A percentile compares a stretch with the other conserved stretches of the same genome.
Conservation (phyloP, 1,140 invertebrate genomes). For the Cydia amplana region DNA sequence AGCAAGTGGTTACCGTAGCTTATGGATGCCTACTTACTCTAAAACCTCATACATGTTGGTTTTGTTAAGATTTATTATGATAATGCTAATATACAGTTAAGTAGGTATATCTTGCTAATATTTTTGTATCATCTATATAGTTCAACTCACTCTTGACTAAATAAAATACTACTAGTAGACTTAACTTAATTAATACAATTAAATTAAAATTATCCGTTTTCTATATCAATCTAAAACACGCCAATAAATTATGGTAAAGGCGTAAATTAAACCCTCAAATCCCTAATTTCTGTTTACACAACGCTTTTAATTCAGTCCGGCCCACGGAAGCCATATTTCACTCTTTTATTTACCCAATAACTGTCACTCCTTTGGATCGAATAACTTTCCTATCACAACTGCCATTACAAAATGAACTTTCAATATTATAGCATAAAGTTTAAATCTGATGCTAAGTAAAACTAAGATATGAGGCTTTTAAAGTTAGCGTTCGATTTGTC, state of each 20-base stretch:
- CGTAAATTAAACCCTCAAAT: constrained; percentile 9
- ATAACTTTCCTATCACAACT: not conserved
- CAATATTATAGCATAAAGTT: not conserved
- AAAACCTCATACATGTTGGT: no score
- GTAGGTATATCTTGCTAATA: no score
- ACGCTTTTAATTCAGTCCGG: constrained; percentile 19
- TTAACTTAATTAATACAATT: no score
- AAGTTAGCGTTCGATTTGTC: constrained; percentile 4
- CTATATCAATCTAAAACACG: not conserved
- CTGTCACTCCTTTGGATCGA: constrained; percentile 25
- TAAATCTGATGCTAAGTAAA: not conserved
- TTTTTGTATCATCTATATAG: no score
- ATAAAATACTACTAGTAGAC: no score
- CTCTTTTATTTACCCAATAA: constrained; percentile 26
- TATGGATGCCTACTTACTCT: no score
- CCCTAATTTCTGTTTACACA: constrained; percentile 4
- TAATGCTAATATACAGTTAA: no score
- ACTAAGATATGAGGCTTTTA: not conserved
- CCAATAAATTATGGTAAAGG: constrained; percentile 22
- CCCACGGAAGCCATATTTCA: constrained; percentile 28
- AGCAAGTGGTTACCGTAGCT: no score
- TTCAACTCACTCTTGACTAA: no score
- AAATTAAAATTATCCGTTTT: not conserved
- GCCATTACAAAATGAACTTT: not conserved
- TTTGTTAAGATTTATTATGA: no score